These are phyloP conservation scores for Platichthys flesus DNA, from an alignment of 2,113 vertebrate species.

Conservation along the genomic window DNA sequence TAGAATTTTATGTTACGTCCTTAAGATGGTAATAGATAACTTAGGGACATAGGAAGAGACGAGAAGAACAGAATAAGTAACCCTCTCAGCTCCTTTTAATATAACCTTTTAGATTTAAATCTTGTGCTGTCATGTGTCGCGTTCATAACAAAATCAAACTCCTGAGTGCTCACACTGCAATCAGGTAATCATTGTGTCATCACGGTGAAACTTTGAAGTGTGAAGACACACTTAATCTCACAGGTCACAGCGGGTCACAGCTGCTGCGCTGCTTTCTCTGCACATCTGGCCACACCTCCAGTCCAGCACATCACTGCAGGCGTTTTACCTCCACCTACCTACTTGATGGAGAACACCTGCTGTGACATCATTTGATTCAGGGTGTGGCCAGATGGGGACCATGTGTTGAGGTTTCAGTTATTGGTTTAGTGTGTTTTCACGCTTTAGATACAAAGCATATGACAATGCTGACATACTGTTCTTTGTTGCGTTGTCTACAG, in stretches of 20 bases:
- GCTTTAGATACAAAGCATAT: neutral
- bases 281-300: constrained; percentile 4
- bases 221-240: neutral
- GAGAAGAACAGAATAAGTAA: neutral
- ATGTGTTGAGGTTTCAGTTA: neutral
- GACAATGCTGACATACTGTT: neutral
- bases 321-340: constrained; percentile 11
- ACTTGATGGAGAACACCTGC: constrained; percentile 18
- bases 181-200: neutral
- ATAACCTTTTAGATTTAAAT: neutral
- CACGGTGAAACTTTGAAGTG: too few relatives aligned
- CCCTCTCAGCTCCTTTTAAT: constrained; percentile 8
- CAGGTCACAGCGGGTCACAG: neutral
- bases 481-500: neutral
- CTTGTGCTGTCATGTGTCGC: neutral
- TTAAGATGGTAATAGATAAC: constrained; percentile 25
- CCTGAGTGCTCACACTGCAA: neutral
- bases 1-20: constrained; percentile 33
- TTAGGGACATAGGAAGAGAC: constrained; percentile 3
- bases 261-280: neutral
- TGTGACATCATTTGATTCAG: neutral
- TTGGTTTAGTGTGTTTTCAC: neutral
- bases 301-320: neutral
- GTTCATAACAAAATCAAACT: neutral
- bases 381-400: constrained; percentile 3